Conservation (phyloP, 2,797 vertebrate species). For the Lutjanus argentimaculatus region DNA sequence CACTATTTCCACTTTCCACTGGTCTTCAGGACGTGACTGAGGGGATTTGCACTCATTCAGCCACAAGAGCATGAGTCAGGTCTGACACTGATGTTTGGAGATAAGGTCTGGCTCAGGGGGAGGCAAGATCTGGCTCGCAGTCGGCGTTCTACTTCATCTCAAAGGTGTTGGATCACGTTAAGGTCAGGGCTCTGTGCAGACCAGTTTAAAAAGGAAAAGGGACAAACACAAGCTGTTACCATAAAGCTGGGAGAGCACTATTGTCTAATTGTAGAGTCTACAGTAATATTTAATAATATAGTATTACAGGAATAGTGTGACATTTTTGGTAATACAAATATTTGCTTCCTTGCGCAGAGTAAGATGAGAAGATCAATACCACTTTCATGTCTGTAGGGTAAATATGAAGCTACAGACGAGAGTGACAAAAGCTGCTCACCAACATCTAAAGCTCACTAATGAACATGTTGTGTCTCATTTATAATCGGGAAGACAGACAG, state of each 20-base stretch:
- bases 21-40: neutral
- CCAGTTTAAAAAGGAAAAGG: neutral
- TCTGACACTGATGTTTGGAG: neutral
- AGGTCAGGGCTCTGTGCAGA: slow-evolving; percentile 1
- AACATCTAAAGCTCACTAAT: neutral
- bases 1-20: neutral
- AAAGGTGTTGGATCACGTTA: neutral
- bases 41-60: neutral
- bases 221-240: neutral
- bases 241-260: neutral
- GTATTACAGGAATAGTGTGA: neutral
- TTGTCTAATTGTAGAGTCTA: too few species aligned
- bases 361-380: neutral
- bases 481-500: neutral
- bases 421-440: neutral
- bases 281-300: neutral
- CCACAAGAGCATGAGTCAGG: neutral
- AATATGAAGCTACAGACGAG: neutral
- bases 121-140: neutral
- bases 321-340: neutral
- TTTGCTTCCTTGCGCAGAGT: neutral
- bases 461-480: neutral
- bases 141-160: neutral
- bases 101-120: neutral
- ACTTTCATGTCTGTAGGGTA: too few species aligned